These are phyloP conservation scores for Echeneis naucrates DNA, from an alignment of 2,797 vertebrate species.

Conservation along the genomic window DNA sequence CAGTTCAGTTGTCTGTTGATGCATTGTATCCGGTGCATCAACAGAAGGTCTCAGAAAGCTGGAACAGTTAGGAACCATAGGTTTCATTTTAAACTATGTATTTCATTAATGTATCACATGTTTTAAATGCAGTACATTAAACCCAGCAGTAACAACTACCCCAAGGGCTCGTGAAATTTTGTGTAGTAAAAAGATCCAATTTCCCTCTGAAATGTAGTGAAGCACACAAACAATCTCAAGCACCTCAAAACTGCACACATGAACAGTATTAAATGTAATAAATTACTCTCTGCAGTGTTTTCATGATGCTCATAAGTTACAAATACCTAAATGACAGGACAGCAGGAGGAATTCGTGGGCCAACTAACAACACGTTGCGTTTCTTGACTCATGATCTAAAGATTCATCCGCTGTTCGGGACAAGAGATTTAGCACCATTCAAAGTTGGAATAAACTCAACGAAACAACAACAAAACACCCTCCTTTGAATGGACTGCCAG, in stretches of 20 bases:
- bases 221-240: background rate
- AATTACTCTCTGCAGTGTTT: background rate
- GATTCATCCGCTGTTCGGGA: conserved; percentile 31
- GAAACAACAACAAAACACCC: conserved; percentile 21
- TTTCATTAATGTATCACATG: background rate
- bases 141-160: background rate
- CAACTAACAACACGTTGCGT: background rate
- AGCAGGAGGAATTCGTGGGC: too few relatives aligned
- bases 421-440: conserved; percentile 31
- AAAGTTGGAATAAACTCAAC: conserved; percentile 21
- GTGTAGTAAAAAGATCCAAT: too few relatives aligned
- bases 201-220: background rate
- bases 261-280: background rate
- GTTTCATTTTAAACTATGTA: background rate
- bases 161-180: background rate
- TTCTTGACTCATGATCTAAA: conserved; percentile 19
- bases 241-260: background rate
- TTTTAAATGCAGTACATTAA: background rate
- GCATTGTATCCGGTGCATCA: too few relatives aligned
- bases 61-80: background rate
- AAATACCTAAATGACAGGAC: background rate
- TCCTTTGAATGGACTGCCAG: conserved; percentile 35
- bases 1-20: too few relatives aligned
- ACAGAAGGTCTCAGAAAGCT: background rate
- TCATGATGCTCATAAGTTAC: background rate